A percentile compares a stretch with the other conserved stretches of the same genome.
phyloP scores from a whole-genome alignment of 1,140 invertebrate species.

The Euborellia annulipes region DNA sequence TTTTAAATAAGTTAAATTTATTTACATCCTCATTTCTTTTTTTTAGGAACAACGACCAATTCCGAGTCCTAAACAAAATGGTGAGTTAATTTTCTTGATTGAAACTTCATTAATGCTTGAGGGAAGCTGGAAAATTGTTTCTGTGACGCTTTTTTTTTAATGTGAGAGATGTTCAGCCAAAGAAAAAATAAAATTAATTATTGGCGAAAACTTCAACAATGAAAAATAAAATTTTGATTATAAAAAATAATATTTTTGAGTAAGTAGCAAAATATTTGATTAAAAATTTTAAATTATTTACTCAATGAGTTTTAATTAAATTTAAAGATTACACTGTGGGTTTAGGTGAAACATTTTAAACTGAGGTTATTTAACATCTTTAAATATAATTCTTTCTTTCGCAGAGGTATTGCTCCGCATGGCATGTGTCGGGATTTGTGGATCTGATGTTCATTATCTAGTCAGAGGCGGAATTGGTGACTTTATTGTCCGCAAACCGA shows the following conservation, averaged over 20 bases:
- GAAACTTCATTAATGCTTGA: no score
- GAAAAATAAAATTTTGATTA: neutral
- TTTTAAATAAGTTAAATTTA: no score
- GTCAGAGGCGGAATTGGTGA: conserved; percentile 63
- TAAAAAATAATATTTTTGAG: neutral
- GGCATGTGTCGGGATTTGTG: conserved; percentile 87
- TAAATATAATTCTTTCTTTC: neutral
- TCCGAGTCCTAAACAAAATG: conserved; percentile 43
- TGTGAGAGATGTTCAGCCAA: no score
- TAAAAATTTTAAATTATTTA: no score
- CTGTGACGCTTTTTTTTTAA: no score
- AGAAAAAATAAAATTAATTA: neutral
- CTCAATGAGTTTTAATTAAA: no score
- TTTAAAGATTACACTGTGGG: no score
- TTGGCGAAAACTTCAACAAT: neutral
- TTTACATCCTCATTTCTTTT: conserved; percentile 15
- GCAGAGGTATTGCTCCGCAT: conserved; percentile 77
- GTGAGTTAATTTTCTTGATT: no score
- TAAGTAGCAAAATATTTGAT: no score
- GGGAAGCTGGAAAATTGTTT: no score
- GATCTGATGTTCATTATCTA: conserved; percentile 89
- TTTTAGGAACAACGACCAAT: conserved; percentile 51
- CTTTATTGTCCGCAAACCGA: conserved; percentile 64
- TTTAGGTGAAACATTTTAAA: no score
- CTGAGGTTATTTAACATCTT: neutral